A percentile compares a stretch with the other conserved stretches of the same genome.
These are phyloP conservation scores for Ramphastos sulfuratus DNA, from an alignment of 2,113 vertebrate species.

Conservation along the genomic window DNA sequence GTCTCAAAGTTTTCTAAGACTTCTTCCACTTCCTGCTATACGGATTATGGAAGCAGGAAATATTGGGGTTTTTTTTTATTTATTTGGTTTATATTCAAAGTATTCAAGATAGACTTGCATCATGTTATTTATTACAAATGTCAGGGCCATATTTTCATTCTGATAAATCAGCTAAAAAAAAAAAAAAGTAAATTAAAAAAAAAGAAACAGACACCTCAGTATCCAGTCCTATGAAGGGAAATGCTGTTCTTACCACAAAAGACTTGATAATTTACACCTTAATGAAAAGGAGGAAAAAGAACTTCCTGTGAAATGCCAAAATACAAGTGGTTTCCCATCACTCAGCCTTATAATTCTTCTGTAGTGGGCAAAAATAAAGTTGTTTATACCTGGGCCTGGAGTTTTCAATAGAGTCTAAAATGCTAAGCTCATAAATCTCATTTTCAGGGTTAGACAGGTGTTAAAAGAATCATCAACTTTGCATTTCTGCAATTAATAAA, in stretches of 20 bases:
- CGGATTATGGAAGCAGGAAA: neutral
- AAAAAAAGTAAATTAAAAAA: neutral
- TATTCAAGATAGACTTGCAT: neutral
- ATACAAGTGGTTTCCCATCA: slow-evolving; percentile 6
- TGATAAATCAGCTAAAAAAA: neutral
- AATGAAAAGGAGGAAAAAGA: neutral
- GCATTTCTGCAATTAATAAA: neutral
- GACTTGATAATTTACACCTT: neutral
- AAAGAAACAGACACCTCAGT: neutral
- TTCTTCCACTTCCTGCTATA: neutral
- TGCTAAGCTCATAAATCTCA: neutral
- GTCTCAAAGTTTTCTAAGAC: neutral
- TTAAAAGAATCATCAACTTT: neutral
- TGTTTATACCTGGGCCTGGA: slow-evolving; percentile 30
- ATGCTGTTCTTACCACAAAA: neutral
- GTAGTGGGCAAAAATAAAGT: slow-evolving; percentile 27
- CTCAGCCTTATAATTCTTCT: slow-evolving; percentile 23
- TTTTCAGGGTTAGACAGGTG: neutral
- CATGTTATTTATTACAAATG: neutral
- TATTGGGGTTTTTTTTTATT: neutral
- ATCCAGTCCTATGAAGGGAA: neutral
- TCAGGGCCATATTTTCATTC: neutral
- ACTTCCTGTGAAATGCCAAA: neutral
- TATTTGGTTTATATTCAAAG: neutral
- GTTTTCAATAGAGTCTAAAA: neutral